Evolutionary conservation across 1,140 invertebrate genomes (phyloP).

Genomic region (Ridgeia piscesae): DNA sequence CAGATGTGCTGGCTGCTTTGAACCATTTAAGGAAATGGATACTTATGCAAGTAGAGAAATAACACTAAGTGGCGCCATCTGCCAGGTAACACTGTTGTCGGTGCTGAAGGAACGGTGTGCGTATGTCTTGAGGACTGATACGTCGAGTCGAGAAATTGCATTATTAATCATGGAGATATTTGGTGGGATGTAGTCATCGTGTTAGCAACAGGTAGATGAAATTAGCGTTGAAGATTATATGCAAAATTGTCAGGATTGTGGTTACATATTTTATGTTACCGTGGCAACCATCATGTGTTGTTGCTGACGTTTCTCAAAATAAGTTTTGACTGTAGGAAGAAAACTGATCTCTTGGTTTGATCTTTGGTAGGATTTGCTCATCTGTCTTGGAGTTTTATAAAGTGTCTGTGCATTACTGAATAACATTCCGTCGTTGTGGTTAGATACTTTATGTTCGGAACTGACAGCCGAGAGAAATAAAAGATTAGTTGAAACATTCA

Average conservation of each 20-base stretch:
- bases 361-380: background rate
- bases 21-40: background rate
- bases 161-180: conserved; percentile 2
- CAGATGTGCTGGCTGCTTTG: background rate
- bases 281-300: background rate
- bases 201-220: background rate
- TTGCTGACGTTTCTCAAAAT: background rate
- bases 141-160: background rate
- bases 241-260: background rate
- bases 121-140: background rate
- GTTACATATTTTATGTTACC: conserved; percentile 2
- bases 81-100: background rate
- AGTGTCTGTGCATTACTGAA: background rate
- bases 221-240: background rate
- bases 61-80: background rate
- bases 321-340: background rate
- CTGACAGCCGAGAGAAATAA: background rate
- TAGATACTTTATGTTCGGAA: background rate
- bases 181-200: background rate
- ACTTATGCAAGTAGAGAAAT: background rate
- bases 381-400: background rate
- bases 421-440: background rate
- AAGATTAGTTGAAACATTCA: background rate
- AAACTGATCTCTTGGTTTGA: background rate
- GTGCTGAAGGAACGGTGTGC: background rate